Evolutionary conservation across 2,888 invertebrate genomes (phyloP).

Genomic region (Protonemura montana): DNA sequence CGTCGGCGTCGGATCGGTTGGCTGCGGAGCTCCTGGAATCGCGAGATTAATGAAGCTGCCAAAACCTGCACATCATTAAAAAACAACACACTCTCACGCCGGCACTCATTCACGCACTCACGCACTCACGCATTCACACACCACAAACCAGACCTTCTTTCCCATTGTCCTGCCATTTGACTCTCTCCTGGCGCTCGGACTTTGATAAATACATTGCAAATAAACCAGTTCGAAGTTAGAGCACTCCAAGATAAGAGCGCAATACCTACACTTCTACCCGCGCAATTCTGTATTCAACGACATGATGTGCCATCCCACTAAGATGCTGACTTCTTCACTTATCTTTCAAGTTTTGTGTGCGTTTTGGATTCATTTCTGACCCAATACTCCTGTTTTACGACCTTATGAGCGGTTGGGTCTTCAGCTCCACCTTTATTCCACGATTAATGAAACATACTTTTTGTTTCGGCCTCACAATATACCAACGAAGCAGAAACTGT

Average conservation of each 20-base stretch:
- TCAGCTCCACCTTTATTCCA: too few species aligned
- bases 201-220: constrained; percentile 26
- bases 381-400: too few species aligned
- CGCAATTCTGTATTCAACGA: too few species aligned
- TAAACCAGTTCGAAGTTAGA: not conserved
- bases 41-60: constrained; percentile 37
- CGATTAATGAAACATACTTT: too few species aligned
- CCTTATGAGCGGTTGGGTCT: too few species aligned
- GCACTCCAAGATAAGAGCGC: too few species aligned
- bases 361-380: not conserved
- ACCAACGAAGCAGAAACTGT: too few species aligned
- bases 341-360: not conserved
- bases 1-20: not conserved
- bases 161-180: constrained; percentile 24
- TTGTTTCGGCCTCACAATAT: too few species aligned
- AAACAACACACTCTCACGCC: constrained; percentile 10
- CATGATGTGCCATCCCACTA: too few species aligned
- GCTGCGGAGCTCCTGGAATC: not conserved
- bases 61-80: constrained; percentile 38
- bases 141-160: constrained; percentile 27
- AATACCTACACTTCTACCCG: too few species aligned
- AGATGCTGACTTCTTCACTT: not conserved
- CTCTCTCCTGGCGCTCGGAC: constrained; percentile 2
- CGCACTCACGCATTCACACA: not conserved
- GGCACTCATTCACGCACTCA: not conserved